These are phyloP conservation scores for Trichomalopsis sarcophagae DNA, from an alignment of 1,140 invertebrate genomes.

Conservation along the genomic window DNA sequence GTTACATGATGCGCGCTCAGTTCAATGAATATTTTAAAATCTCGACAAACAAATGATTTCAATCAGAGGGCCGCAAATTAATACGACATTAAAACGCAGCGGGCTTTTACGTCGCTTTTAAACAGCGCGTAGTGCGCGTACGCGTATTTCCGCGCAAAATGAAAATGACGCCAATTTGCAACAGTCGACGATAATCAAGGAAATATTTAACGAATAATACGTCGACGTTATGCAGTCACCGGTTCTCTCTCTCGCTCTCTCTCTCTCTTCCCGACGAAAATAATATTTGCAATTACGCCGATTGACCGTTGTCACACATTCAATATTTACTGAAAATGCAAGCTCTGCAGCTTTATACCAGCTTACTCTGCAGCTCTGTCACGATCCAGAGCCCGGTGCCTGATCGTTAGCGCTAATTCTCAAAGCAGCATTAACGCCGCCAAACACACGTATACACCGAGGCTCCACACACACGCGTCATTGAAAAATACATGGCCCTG, in stretches of 20 bases:
- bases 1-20: no score
- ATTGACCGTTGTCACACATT: slow-evolving; percentile 7
- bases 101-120: not conserved
- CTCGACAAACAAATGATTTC: not conserved
- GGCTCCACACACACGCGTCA: not conserved
- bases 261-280: not conserved
- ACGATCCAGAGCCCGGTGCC: not conserved
- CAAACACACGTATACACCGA: no score
- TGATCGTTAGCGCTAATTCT: slow-evolving; percentile 27
- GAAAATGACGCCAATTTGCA: not conserved
- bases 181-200: not conserved
- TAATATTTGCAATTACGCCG: slow-evolving; percentile 12
- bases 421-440: slow-evolving; percentile 1
- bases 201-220: slow-evolving; percentile 4
- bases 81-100: no score
- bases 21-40: not conserved
- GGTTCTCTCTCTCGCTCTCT: not conserved
- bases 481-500: not conserved
- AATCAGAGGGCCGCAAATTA: not conserved
- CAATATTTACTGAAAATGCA: not conserved
- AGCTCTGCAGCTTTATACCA: not conserved
- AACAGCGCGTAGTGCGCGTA: not conserved
- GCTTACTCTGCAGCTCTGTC: not conserved
- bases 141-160: not conserved
- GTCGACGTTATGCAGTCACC: not conserved